Evolutionary conservation across 2,797 vertebrate species (phyloP).

Genomic region (Poeciliopsis infans): DNA sequence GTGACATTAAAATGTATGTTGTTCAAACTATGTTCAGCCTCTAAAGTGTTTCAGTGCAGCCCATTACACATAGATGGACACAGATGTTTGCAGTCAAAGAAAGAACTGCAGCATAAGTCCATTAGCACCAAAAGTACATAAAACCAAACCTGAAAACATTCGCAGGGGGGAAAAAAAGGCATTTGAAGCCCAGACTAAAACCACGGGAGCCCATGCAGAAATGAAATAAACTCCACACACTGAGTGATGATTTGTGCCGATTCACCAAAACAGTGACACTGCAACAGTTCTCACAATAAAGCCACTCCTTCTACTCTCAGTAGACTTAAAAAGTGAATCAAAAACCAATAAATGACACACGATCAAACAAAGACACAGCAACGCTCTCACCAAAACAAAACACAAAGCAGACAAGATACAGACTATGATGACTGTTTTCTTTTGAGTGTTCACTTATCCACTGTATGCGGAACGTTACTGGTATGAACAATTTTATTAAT

Average conservation of each 20-base stretch:
- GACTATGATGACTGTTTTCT: constrained; percentile 30
- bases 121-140: constrained; percentile 41
- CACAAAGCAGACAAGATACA: constrained; percentile 35
- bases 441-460: constrained; percentile 31
- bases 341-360: constrained; percentile 26
- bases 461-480: background rate
- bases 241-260: constrained; percentile 54
- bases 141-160: constrained; percentile 20
- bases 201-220: constrained; percentile 60
- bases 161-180: constrained; percentile 14
- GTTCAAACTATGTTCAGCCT: background rate
- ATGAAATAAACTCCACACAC: constrained; percentile 48
- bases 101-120: constrained; percentile 42
- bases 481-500: constrained; percentile 1
- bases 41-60: constrained; percentile 32
- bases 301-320: constrained; percentile 21
- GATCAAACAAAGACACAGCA: constrained; percentile 26
- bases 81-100: background rate
- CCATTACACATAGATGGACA: constrained; percentile 20
- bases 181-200: constrained; percentile 37
- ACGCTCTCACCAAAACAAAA: constrained; percentile 1
- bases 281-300: constrained; percentile 22
- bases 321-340: constrained; percentile 26
- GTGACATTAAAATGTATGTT: background rate
- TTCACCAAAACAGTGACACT: constrained; percentile 19